phyloP scores from a whole-genome alignment of 2,113 vertebrate species.

The Pampusana beccarii region DNA sequence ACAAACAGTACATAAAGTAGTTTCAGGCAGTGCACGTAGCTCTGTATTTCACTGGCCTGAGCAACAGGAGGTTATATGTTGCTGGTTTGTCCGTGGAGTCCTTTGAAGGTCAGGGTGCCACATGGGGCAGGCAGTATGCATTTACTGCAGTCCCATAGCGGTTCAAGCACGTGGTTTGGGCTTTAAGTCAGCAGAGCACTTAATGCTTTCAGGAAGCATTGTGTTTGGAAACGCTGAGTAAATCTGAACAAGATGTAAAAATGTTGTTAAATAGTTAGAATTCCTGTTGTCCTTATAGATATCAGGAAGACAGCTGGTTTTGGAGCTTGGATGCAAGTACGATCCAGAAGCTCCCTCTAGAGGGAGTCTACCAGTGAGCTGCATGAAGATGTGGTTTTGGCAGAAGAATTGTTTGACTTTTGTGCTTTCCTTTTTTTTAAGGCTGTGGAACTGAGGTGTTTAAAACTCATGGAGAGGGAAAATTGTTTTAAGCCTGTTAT shows the following conservation, averaged over 20 bases:
- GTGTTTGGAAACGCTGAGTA: not conserved
- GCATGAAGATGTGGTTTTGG: not conserved
- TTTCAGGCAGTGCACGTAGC: not conserved
- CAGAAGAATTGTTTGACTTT: not conserved
- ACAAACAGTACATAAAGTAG: not conserved
- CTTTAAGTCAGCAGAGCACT: not conserved
- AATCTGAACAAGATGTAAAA: not conserved
- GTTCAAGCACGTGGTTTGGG: not conserved
- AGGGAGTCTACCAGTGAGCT: not conserved
- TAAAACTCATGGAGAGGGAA: fast-evolving
- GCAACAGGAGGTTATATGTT: not conserved
- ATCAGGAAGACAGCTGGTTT: not conserved
- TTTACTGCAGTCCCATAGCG: not conserved
- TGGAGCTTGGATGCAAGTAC: not conserved
- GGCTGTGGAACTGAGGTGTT: not conserved
- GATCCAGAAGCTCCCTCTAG: slow-evolving; percentile 28
- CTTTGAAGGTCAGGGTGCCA: not conserved
- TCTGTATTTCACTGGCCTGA: not conserved
- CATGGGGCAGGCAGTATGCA: not conserved
- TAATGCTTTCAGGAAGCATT: fast-evolving
- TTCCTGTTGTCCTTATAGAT: not conserved
- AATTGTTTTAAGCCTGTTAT: not conserved
- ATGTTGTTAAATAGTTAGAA: not conserved
- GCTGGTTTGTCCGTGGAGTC: not conserved
- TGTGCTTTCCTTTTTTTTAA: not conserved